phyloP scores from a whole-genome alignment of 2,113 vertebrate genomes.

The Alouatta palliata region DNA sequence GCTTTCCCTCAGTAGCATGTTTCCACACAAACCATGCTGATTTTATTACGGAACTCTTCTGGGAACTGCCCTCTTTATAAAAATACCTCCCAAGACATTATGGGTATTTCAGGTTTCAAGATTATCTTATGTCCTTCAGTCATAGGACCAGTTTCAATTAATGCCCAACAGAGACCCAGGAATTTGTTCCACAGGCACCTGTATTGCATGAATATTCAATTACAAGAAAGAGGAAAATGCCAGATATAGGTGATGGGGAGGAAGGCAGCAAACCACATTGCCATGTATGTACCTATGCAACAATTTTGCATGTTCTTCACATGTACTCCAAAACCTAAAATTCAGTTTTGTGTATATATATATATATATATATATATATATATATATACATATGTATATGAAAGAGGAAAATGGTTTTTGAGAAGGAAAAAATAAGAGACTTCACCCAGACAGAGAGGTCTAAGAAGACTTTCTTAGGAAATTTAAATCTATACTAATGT shows the following conservation, averaged over 20 bases:
- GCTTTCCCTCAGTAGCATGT: not conserved
- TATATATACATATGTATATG: too few species aligned
- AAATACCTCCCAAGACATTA: not conserved
- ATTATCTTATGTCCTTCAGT: not conserved
- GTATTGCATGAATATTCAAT: not conserved
- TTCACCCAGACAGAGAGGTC: not conserved
- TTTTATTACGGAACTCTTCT: not conserved
- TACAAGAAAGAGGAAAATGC: not conserved
- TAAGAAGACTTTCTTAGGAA: not conserved
- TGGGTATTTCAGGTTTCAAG: not conserved
- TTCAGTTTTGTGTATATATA: too few species aligned
- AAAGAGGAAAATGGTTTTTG: not conserved
- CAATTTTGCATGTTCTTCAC: too few species aligned
- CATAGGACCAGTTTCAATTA: not conserved
- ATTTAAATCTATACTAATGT: not conserved
- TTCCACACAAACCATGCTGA: not conserved
- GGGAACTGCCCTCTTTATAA: not conserved
- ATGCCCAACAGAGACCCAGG: not conserved
- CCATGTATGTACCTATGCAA: too few species aligned
- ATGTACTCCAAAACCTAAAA: too few species aligned
- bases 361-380: too few species aligned
- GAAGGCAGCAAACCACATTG: too few species aligned
- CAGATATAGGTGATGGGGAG: too few species aligned
- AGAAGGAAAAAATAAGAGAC: not conserved
- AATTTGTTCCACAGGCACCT: not conserved